Conservation (phyloP, 2,888 invertebrate species). For the Leucania comma region DNA sequence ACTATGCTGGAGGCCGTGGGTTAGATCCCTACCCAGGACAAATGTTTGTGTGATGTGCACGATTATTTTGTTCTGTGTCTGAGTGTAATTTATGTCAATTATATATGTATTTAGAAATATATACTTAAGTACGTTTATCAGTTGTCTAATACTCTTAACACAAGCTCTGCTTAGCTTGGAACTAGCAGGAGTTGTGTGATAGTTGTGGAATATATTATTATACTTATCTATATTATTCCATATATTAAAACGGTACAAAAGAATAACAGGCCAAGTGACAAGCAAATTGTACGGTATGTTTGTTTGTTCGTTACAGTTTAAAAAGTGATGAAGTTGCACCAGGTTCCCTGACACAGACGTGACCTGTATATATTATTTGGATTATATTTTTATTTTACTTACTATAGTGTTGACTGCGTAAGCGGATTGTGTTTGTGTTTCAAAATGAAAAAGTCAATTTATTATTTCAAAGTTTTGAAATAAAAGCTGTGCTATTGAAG, state of each 20-base stretch:
- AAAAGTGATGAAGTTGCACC: constrained; percentile 5
- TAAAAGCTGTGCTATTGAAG: neutral
- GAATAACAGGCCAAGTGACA: constrained; percentile 4
- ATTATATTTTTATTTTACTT: constrained; percentile 9
- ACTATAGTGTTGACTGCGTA: neutral
- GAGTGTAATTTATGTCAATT: too few relatives aligned
- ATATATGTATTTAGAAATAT: too few relatives aligned
- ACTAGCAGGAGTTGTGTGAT: too few relatives aligned
- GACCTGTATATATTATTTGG: neutral
- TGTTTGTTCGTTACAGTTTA: constrained; percentile 13
- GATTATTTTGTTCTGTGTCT: too few relatives aligned
- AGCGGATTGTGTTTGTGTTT: neutral
- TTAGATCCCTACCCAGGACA: too few relatives aligned
- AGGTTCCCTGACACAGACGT: neutral
- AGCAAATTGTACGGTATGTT: constrained; percentile 2
- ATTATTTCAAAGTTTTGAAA: neutral
- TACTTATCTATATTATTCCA: too few relatives aligned
- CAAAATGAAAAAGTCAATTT: neutral
- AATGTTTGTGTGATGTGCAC: too few relatives aligned
- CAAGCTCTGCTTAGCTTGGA: too few relatives aligned
- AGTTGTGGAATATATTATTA: too few relatives aligned
- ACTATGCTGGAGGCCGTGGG: too few relatives aligned
- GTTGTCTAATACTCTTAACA: too few relatives aligned
- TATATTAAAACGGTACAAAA: constrained; percentile 10
- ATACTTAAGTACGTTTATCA: too few relatives aligned